Conservation (phyloP, 2,888 invertebrate genomes). For the Cephus spinipes region DNA sequence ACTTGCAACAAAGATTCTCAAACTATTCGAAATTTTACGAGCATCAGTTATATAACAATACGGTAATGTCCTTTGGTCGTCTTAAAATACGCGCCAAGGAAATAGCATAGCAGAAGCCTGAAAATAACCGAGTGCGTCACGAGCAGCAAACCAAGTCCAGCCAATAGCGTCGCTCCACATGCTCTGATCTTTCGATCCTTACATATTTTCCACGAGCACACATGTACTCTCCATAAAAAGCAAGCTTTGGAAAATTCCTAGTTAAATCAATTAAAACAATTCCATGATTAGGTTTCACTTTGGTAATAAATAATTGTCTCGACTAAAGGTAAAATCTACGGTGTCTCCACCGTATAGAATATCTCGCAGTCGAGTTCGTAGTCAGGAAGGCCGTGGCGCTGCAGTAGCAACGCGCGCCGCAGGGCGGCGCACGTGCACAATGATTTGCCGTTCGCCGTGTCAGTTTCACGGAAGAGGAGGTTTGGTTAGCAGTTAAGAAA, state of each 20-base stretch:
- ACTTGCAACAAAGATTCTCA: neutral
- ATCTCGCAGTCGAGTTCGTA: neutral
- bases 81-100: constrained; percentile 68
- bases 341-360: neutral
- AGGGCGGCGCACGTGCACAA: constrained; percentile 42
- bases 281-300: neutral
- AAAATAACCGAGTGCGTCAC: constrained; percentile 61
- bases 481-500: constrained; percentile 45
- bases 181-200: constrained; percentile 45
- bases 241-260: neutral
- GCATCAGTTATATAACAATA: constrained; percentile 44
- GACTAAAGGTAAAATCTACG: neutral
- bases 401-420: constrained; percentile 32
- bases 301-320: neutral
- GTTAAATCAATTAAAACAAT: neutral
- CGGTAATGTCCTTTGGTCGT: constrained; percentile 55
- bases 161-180: constrained; percentile 70
- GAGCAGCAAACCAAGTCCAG: constrained; percentile 39
- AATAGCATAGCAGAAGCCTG: constrained; percentile 61
- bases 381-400: constrained; percentile 9
- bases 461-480: constrained; percentile 53
- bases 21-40: neutral
- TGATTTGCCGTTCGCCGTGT: constrained; percentile 42
- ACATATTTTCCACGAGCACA: neutral
- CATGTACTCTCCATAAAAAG: neutral